Evolutionary conservation across 2,888 invertebrate genomes (phyloP), one percentile per base, ranked within the genome.

Genomic region (Nesidiocoris tenuis): DNA sequence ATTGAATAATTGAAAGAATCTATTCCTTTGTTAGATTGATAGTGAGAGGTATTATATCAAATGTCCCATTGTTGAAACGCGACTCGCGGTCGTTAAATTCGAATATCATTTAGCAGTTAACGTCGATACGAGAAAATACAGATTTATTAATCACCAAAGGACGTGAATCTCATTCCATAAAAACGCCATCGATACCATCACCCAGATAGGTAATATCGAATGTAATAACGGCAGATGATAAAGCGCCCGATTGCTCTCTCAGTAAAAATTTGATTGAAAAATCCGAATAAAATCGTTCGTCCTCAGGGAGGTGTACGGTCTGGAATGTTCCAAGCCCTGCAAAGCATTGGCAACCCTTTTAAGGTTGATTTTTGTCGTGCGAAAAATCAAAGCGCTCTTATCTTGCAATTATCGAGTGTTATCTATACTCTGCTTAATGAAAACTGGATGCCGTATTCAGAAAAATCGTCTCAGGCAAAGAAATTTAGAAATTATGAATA

Each of bases 91-190:
- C 70, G 70, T 70, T 59, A 70, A 70, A 70, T 7, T 39, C 5
- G 12, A 39, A 25, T 25, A 65, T 65, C 65, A 65, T 65, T 39
- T 65, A 39, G 39, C 39, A 39, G 16, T 17, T 21, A 19, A 12
- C 63, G 19, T 17, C 18, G 63, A 17, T 19, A 63, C 16, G 17
- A n/a, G 24, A 70, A 68, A 57, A 70, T 57, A 24, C 59, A 70
- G 59, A 70, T 59, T 70, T 57, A 70, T 22, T 39, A 19, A 23
- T 70, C 70, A 57, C 24, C 59, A 70, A 54, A 59, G 70, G 59
- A 57, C 57, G 70, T 24, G 70, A 39, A 12, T 70, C 70, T 70
- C 70, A 70, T 70, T 70, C 70, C 57, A 70, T 70, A 70, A 70
- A 39, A 70, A 70, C 23, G 59, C 24, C 59, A 70, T 70, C 59